Conservation (phyloP, 2,797 vertebrate species). For the Tympanoctomys barrerae region DNA sequence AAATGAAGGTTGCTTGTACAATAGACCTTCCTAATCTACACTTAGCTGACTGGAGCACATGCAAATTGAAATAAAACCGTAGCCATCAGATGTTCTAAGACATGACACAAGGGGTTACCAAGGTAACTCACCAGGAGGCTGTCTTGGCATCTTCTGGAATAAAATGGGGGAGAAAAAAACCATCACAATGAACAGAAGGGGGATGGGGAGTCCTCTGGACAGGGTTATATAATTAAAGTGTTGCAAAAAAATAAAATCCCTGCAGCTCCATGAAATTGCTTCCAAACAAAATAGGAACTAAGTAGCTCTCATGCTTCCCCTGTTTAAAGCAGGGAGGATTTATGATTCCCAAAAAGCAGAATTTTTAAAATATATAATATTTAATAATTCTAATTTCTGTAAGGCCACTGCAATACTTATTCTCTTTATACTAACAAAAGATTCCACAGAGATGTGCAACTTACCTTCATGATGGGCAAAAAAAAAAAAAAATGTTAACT, state of each 20-base stretch:
- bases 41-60: conserved; percentile 76
- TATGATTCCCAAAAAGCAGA: background rate
- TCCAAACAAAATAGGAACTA: conserved; percentile 55
- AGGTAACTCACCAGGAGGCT: conserved; percentile 85
- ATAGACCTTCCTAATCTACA: conserved; percentile 70
- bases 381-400: conserved; percentile 21
- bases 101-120: conserved; percentile 82
- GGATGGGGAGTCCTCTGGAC: conserved; percentile 61
- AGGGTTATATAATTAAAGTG: conserved; percentile 66
- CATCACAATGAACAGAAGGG: conserved; percentile 74
- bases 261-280: conserved; percentile 62
- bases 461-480: background rate
- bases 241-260: conserved; percentile 2
- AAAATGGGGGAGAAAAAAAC: conserved; percentile 76
- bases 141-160: conserved; percentile 80
- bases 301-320: background rate
- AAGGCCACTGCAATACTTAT: conserved; percentile 46
- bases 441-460: background rate
- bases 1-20: conserved; percentile 57
- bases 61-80: conserved; percentile 81
- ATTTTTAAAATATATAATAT: background rate
- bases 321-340: conserved; percentile 2
- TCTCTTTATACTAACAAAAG: background rate
- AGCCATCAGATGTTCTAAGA: conserved; percentile 79
- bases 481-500: background rate